Conservation (phyloP, 2,113 vertebrate species). For the Corvus cornix region DNA sequence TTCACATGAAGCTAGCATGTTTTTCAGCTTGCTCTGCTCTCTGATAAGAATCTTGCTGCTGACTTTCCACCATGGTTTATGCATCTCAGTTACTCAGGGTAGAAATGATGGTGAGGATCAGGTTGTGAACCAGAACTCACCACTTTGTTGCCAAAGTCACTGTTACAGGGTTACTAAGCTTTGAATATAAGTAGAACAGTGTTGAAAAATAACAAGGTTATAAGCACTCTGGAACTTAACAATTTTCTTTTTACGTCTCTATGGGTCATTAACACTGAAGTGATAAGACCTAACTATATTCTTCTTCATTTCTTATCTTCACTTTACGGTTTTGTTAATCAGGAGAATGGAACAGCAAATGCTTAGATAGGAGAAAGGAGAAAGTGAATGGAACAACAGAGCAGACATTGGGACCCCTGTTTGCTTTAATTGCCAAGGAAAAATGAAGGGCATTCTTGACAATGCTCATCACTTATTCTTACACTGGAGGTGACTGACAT, state of each 20-base stretch:
- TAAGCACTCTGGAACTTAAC: not conserved
- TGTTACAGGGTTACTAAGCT: not conserved
- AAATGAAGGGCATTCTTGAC: constrained; percentile 31
- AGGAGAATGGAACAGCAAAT: not conserved
- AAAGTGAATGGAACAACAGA: not conserved
- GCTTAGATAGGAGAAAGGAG: not conserved
- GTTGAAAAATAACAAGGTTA: not conserved
- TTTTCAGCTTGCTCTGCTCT: not conserved
- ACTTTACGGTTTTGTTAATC: not conserved
- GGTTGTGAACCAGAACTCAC: not conserved
- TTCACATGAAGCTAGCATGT: not conserved
- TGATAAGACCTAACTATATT: not conserved
- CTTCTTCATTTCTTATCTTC: not conserved
- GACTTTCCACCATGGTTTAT: not conserved
- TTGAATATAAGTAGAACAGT: not conserved
- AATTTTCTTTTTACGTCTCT: not conserved
- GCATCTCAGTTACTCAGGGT: not conserved
- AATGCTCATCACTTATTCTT: constrained; percentile 24
- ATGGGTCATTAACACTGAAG: not conserved
- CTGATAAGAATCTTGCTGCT: not conserved
- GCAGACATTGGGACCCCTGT: not conserved
- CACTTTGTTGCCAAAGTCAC: not conserved
- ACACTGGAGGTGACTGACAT: constrained; percentile 24
- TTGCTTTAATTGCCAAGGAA: constrained; percentile 39
- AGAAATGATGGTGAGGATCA: not conserved